Percentiles rank a stretch among this genome's conserved stretches.
phyloP scores from a whole-genome alignment of 30 jellyfish, hydroid and myxozoan species.

The Sanderia malayensis region DNA sequence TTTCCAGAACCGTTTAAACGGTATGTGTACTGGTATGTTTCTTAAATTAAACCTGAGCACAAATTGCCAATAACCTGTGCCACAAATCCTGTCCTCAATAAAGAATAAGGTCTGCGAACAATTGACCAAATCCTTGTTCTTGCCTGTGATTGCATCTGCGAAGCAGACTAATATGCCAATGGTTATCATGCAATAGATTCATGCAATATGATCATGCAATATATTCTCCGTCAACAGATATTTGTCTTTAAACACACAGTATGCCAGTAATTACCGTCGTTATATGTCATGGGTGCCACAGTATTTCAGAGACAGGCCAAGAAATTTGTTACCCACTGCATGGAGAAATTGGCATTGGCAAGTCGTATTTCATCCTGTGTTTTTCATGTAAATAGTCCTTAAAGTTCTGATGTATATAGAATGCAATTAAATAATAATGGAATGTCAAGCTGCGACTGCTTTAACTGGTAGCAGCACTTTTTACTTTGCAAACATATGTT shows the following conservation, averaged over 20 bases:
- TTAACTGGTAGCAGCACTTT: slow-evolving; percentile 26
- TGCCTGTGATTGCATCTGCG: too few species aligned
- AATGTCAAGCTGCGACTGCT: too few species aligned
- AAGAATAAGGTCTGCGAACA: background rate
- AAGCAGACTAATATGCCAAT: too few species aligned
- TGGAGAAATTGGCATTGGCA: slow-evolving; percentile 38
- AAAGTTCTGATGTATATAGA: background rate
- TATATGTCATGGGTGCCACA: slow-evolving; percentile 32
- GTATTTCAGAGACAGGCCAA: slow-evolving; percentile 33
- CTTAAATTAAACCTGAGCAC: background rate
- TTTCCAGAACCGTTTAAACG: slow-evolving; percentile 35
- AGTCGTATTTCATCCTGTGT: slow-evolving; percentile 1
- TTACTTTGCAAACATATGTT: slow-evolving; percentile 58
- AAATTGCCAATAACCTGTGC: too few species aligned
- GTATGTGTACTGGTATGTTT: background rate
- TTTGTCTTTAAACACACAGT: background rate
- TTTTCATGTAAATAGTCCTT: slow-evolving; percentile 14
- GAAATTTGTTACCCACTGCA: slow-evolving; percentile 47
- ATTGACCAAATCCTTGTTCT: too few species aligned
- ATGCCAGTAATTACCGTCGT: slow-evolving; percentile 27
- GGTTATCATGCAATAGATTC: background rate
- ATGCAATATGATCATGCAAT: background rate
- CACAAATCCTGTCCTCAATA: background rate
- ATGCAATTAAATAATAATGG: slow-evolving; percentile 7
- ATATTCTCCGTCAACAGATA: slow-evolving; percentile 2